A percentile compares a stretch with the other conserved stretches of the same genome.
These are phyloP conservation scores for Ophonus ardosiacus DNA, from an alignment of 2,888 invertebrate genomes.

Conservation along the genomic window DNA sequence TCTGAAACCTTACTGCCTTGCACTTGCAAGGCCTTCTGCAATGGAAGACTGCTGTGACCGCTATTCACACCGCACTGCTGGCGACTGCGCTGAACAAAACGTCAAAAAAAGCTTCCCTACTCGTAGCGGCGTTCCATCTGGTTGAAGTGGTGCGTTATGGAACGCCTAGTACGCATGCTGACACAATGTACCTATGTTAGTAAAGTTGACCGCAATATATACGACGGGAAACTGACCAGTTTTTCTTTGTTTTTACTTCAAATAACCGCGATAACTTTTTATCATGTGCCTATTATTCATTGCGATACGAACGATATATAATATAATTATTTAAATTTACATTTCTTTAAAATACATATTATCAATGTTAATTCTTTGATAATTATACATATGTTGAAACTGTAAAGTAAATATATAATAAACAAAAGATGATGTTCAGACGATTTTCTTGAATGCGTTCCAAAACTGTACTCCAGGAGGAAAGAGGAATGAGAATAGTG, in stretches of 20 bases:
- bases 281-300: conserved; percentile 1
- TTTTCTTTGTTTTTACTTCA: background rate
- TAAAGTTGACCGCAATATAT: conserved; percentile 1
- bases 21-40: conserved; percentile 57
- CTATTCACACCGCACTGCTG: conserved; percentile 32
- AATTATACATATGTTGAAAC: no score
- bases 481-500: no score
- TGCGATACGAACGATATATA: background rate
- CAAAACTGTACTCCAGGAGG: no score
- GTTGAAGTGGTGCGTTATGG: background rate
- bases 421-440: no score
- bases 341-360: background rate
- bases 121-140: conserved; percentile 25
- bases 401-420: no score
- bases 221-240: background rate
- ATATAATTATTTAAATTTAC: background rate
- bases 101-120: conserved; percentile 47
- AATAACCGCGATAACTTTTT: background rate
- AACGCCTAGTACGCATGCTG: conserved; percentile 13
- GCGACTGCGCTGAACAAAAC: conserved; percentile 60
- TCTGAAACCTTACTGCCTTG: conserved; percentile 25
- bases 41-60: conserved; percentile 58
- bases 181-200: background rate
- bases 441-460: no score
- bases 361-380: background rate